These are phyloP conservation scores for Tetranychus piercei DNA, from an alignment of 2,888 invertebrate genomes.

Conservation along the genomic window DNA sequence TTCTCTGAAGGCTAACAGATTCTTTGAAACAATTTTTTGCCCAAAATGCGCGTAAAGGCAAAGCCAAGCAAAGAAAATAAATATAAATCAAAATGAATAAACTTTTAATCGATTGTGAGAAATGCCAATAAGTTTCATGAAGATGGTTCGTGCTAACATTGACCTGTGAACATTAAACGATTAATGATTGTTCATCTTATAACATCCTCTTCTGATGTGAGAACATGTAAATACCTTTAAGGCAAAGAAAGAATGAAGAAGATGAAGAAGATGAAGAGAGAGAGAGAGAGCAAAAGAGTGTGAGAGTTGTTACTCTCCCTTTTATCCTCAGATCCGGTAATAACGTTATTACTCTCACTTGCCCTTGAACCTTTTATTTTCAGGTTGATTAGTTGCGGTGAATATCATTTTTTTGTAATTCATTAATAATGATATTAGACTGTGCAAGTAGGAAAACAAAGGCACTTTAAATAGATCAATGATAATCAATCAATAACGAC, in stretches of 20 bases:
- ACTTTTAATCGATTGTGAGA: too few relatives aligned
- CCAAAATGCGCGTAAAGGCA: too few relatives aligned
- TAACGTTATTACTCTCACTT: not conserved
- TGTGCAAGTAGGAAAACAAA: not conserved
- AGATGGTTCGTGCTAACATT: too few relatives aligned
- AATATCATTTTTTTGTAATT: not conserved
- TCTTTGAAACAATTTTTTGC: too few relatives aligned
- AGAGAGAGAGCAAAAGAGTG: too few relatives aligned
- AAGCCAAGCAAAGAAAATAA: too few relatives aligned
- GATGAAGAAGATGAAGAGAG: too few relatives aligned
- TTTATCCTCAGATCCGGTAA: not conserved
- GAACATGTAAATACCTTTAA: not conserved
- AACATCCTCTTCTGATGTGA: not conserved
- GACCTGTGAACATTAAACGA: not conserved
- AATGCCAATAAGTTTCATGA: too few relatives aligned
- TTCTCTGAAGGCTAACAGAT: too few relatives aligned
- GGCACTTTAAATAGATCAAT: not conserved
- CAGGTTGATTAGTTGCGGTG: not conserved
- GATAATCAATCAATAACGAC: not conserved
- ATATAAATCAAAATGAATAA: too few relatives aligned
- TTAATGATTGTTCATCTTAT: not conserved
- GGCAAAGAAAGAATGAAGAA: not conserved
- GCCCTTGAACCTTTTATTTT: not conserved
- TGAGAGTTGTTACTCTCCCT: not conserved
- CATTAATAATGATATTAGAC: not conserved